These are phyloP conservation scores for Burhinus oedicnemus DNA, from an alignment of 2,113 vertebrate species.

Conservation along the genomic window DNA sequence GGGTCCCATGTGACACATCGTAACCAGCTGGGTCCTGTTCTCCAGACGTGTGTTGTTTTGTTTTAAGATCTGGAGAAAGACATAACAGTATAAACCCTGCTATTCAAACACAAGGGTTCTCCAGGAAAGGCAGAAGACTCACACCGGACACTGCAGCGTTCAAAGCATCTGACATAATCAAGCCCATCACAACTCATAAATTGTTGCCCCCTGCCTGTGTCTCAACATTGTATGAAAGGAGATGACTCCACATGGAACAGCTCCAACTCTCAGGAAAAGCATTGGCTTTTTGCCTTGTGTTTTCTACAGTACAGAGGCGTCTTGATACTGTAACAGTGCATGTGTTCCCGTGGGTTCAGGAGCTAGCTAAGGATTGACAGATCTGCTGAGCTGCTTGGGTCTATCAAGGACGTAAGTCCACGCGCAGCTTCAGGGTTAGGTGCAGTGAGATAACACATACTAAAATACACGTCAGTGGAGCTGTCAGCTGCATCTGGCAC, in stretches of 20 bases:
- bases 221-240: neutral
- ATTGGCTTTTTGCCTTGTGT: neutral
- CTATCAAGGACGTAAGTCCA: neutral
- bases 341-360: neutral
- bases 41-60: conserved; percentile 98
- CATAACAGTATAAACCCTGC: neutral
- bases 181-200: neutral
- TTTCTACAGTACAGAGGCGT: neutral
- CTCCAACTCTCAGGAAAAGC: neutral
- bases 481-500: neutral
- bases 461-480: neutral
- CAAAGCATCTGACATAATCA: neutral
- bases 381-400: neutral
- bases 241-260: neutral
- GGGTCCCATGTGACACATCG: conserved; percentile 99
- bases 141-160: neutral
- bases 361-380: neutral
- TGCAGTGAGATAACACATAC: neutral
- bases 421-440: neutral
- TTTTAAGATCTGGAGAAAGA: conserved; percentile 88
- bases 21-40: conserved; percentile 97
- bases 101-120: neutral
- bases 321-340: neutral
- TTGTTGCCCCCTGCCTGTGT: neutral
- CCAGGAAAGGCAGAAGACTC: neutral